These are phyloP conservation scores for Dipodomys merriami DNA, from an alignment of 2,113 vertebrate genomes.

Conservation along the genomic window DNA sequence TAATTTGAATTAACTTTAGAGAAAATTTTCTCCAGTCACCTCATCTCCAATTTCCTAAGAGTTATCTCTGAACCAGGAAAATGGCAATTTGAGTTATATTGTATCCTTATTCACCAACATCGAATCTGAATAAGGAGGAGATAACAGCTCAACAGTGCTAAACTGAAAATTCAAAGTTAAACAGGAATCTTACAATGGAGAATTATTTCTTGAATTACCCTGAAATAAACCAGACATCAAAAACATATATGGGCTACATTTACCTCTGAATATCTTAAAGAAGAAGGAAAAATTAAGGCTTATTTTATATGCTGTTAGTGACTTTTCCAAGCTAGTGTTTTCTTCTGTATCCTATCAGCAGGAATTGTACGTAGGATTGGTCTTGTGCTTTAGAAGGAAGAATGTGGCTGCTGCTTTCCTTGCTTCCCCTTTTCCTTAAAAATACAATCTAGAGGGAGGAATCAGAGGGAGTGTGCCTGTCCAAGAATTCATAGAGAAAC, in stretches of 20 bases:
- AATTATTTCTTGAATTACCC: conserved; percentile 61
- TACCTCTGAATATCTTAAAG: conserved; percentile 70
- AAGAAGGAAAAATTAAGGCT: conserved; percentile 51
- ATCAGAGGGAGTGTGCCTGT: neutral
- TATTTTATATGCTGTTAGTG: conserved; percentile 29
- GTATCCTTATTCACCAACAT: conserved; percentile 65
- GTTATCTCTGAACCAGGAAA: conserved; percentile 60
- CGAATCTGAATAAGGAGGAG: conserved; percentile 69
- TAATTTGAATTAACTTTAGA: conserved; percentile 79
- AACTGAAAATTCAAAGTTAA: conserved; percentile 65
- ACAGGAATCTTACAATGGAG: conserved; percentile 13
- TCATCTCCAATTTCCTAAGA: conserved; percentile 65
- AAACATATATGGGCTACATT: conserved; percentile 62
- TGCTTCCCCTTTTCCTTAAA: neutral
- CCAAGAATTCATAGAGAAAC: neutral
- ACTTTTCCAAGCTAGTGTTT: conserved; percentile 54
- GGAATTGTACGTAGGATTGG: neutral
- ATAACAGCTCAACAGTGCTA: conserved; percentile 63
- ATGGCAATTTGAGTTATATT: conserved; percentile 65
- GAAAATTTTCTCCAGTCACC: conserved; percentile 60
- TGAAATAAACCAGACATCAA: conserved; percentile 70
- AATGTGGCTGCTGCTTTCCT: neutral
- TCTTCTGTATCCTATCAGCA: conserved; percentile 7
- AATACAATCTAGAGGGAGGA: neutral
- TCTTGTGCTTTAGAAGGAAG: neutral